A percentile compares a stretch with the other conserved stretches of the same genome.
Evolutionary conservation across 2,113 vertebrate genomes (phyloP).

Genomic region (Baryphthengus martii): DNA sequence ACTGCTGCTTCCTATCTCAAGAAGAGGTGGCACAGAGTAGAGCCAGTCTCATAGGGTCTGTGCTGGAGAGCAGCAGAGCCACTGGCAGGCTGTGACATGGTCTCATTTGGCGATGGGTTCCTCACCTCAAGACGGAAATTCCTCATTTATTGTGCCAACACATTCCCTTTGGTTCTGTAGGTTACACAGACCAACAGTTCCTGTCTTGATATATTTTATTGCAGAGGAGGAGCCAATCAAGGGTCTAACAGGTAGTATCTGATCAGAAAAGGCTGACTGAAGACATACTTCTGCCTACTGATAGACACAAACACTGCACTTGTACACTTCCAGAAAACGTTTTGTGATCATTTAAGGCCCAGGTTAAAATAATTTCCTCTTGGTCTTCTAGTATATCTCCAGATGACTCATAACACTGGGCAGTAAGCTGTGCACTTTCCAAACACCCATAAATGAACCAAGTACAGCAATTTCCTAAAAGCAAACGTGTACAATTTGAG

Average conservation of each 20-base stretch:
- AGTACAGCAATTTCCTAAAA: not conserved
- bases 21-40: accelerated
- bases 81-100: accelerated
- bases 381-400: not conserved
- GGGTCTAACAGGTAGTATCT: not conserved
- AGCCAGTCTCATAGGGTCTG: not conserved
- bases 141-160: not conserved
- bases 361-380: not conserved
- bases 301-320: not conserved
- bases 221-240: not conserved
- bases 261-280: not conserved
- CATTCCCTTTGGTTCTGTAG: not conserved
- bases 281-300: not conserved
- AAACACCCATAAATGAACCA: not conserved
- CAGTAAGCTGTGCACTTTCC: not conserved
- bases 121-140: not conserved
- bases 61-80: not conserved
- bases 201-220: not conserved
- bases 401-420: not conserved
- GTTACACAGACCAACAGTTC: not conserved
- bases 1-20: not conserved
- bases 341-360: not conserved
- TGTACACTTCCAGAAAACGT: not conserved
- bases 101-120: not conserved
- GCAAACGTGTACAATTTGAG: not conserved